These are phyloP conservation scores for Odontocolon sp. DNA, from an alignment of 2,888 invertebrate genomes.

Conservation along the genomic window DNA sequence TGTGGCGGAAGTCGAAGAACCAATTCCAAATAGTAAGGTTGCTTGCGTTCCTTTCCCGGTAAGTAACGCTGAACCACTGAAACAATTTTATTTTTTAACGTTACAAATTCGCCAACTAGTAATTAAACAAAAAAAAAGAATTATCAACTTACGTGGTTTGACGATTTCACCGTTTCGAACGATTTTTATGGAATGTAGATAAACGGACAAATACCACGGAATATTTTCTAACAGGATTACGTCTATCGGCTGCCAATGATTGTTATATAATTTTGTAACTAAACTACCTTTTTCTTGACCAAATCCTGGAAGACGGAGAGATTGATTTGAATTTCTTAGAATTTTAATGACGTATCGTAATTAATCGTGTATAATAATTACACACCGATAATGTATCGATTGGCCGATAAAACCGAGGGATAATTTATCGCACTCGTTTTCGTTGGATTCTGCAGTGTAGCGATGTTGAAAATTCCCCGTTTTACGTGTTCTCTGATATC, in stretches of 20 bases:
- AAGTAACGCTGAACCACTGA: conserved; percentile 81
- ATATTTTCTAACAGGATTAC: conserved; percentile 94
- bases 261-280: conserved; percentile 92
- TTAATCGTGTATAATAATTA: not conserved
- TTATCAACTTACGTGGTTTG: conserved; percentile 82
- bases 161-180: conserved; percentile 83
- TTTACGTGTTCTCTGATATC: conserved; percentile 82
- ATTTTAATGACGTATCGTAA: not conserved
- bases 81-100: conserved; percentile 68
- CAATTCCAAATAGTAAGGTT: conserved; percentile 94
- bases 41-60: conserved; percentile 92
- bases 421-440: conserved; percentile 83
- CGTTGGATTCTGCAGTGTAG: conserved; percentile 83
- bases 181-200: conserved; percentile 92
- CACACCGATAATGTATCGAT: conserved; percentile 87
- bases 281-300: conserved; percentile 96
- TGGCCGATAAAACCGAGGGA: conserved; percentile 88
- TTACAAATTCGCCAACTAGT: not conserved
- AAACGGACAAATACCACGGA: conserved; percentile 94
- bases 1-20: conserved; percentile 90
- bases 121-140: conserved; percentile 63
- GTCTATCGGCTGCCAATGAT: conserved; percentile 88
- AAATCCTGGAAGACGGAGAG: conserved; percentile 84
- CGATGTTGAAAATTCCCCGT: conserved; percentile 86
- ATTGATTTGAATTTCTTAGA: not conserved